Evolutionary conservation across 2,797 vertebrate species (phyloP).

Genomic region (Karalla daura): DNA sequence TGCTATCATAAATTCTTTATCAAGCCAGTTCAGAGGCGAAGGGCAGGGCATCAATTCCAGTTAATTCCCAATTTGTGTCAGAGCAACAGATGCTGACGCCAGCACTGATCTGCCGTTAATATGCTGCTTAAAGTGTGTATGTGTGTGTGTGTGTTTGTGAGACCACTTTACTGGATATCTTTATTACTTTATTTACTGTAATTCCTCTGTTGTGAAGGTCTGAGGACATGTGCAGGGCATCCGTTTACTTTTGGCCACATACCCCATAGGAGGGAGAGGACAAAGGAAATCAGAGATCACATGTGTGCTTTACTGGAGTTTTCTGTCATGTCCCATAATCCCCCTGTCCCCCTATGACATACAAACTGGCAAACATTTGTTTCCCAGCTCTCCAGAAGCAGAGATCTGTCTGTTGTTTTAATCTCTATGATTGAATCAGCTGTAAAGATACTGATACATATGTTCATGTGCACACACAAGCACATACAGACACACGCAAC

Average conservation of each 20-base stretch:
- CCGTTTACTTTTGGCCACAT: neutral
- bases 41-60: constrained; percentile 98
- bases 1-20: constrained; percentile 84
- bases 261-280: neutral
- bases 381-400: no score
- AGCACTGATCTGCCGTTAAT: constrained; percentile 97
- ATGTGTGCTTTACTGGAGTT: constrained; percentile 89
- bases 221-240: neutral
- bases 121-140: constrained; percentile 86
- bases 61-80: constrained; percentile 99
- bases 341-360: constrained; percentile 79
- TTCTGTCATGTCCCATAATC: constrained; percentile 83
- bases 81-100: constrained; percentile 97
- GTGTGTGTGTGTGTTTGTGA: no score
- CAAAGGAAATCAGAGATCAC: constrained; percentile 85
- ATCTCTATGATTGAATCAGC: constrained; percentile 65
- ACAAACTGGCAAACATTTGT: constrained; percentile 81
- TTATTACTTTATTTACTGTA: no score
- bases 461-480: constrained; percentile 48
- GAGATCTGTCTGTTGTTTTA: constrained; percentile 71
- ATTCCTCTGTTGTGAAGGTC: no score
- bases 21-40: constrained; percentile 93
- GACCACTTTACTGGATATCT: no score
- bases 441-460: constrained; percentile 52
- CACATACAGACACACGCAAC: constrained; percentile 26